Base-by-base conservation (phyloP, 2,888 invertebrate genomes). In the Timema podura region DNA sequence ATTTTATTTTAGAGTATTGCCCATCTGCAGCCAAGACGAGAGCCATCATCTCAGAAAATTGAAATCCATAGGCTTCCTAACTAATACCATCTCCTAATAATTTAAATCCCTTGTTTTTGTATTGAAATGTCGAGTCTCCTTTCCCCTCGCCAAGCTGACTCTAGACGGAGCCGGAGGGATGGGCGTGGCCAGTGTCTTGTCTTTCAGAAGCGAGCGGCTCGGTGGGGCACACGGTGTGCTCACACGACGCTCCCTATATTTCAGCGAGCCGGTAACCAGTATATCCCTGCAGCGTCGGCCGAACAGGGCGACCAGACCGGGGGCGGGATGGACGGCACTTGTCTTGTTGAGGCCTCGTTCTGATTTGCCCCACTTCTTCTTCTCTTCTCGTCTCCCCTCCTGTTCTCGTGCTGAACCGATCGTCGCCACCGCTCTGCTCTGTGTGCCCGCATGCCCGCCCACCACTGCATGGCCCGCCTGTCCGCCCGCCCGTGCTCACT, bases 221-320 rank as follows among this genome's bases (percentile, higher is more conserved):
- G 30, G 30, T 30, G 30, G 30, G 30, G 30, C 30, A 30, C 30
- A 30, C 30, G 30, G 30, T 30, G 30, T 30, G 30, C 30, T 30
- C 30, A 30, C 30, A 30, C 30, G 30, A 30, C 30, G 30, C 51
- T 69, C 64, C 69, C 65, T 72, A 66, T 73, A 80, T 84, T 83
- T 79, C 87, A 90, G 87, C 89, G 92, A 88, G 91, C 91, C 76
- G 92, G 92, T 82, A 92, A 91, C 79, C 92, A 92, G 84, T 92
- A 92, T 85, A 92, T 92, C 87, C 92, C 92, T 77, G 92, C 92
- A 75, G 89, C 92, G 76, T 88, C 91, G 79, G 90, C 91, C 76
- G 90, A 90, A 79, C 90, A 91, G 82, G 78, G 77, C 74, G 92
- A 90, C 82, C 91, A 91, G 84, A 90, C 90, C 71, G 90, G 91